Base-by-base conservation (phyloP, 2,888 invertebrate genomes). In the Ceraclea dissimilis region DNA sequence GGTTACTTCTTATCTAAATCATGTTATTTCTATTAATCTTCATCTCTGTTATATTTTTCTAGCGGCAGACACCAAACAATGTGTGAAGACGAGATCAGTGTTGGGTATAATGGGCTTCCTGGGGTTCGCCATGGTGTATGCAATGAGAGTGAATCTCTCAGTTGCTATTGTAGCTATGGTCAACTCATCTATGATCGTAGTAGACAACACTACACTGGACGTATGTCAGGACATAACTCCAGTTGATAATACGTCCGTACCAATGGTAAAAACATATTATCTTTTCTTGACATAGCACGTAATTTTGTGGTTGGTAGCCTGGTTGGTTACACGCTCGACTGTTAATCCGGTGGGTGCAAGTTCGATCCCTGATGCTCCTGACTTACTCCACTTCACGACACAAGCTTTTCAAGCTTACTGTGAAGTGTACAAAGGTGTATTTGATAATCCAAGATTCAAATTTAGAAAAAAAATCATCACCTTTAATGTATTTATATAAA, bases 81-180 rank as follows among this genome's bases (percentile, higher is more conserved):
- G 82, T 68, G 69, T 86, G 61, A 88, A 89, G 73, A 76, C 87
- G 54, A 80, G 91, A 22, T 84, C 88, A 66, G 82, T 89, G 2
- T 78, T 93, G 55, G 91, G 91, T 0, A 79, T 93, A 49, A 78
- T 93, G 75, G 91, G 91, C n/a, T 93, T 93, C 68, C 76, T 92
- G 51, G 93, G 93, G 54, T 91, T 91, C 90, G 91, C 91, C 58
- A 91, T 91, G 70, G 91, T 91, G 4, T 92, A 92, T 73, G 80
- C 91, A 62, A 92, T 92, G 91, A 77, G 91, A 62, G 91, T 91
- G 59, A 92, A 92, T 70, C 91, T 92, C 90, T 91, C 91, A 0
- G 90, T 91, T 44, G 91, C 91, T 52, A 91, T 92, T 63, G 91
- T 91, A 43, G 93, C 93, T 26, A 97, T 96, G 96, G 89, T 91